Base-by-base conservation (phyloP, 1,140 invertebrate genomes). In the Cyrtorhinus lividipennis region DNA sequence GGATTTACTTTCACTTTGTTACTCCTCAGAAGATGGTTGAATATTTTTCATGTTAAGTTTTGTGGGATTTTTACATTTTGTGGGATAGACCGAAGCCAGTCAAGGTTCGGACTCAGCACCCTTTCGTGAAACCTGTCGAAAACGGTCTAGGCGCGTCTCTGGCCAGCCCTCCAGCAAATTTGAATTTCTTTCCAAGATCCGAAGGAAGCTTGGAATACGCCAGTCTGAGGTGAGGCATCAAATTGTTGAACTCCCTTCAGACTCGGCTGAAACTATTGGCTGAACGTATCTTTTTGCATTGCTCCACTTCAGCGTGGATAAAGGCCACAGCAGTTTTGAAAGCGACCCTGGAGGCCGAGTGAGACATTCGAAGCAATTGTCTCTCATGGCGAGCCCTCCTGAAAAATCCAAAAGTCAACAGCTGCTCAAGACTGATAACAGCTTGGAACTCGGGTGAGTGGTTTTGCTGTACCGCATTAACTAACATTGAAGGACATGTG, bases 341-440 rank as follows among this genome's bases (percentile, higher is more conserved):
- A 53, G 48, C 18, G 48, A 53, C 20, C 48, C 48, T 13, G 48
- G 48, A 53, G 48, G 48, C 10, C 10, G 48, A 53, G 48, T 20
- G 8, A 53, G 48, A 22, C 48, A 53, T 13, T 13, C 48, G 48
- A 53, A 53, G 20, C 48, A 53, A 53, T 20, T 53, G 48, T 13
- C 48, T 8, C 5, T 53, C 5, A 53, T 53, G 48, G 12, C 48
- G 5, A 15, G 12, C 5, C 48, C 48, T 53, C 48, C 20, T 5
- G 48, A 53, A 20, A 53, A 53, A 53, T 13, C 48, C 20, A 53
- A 53, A 53, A 53, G 48, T 53, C 48, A 53, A 20, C 48, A 53
- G 20, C 18, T 53, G 12, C 18, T 53, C 8, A 53, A 53, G 20
- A 53, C 48, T 15, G 48, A 53, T 20, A 53, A 53, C 48, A 53